These are phyloP conservation scores for Genyomyrus donnyi DNA, from an alignment of 2,113 vertebrate species.

Conservation along the genomic window DNA sequence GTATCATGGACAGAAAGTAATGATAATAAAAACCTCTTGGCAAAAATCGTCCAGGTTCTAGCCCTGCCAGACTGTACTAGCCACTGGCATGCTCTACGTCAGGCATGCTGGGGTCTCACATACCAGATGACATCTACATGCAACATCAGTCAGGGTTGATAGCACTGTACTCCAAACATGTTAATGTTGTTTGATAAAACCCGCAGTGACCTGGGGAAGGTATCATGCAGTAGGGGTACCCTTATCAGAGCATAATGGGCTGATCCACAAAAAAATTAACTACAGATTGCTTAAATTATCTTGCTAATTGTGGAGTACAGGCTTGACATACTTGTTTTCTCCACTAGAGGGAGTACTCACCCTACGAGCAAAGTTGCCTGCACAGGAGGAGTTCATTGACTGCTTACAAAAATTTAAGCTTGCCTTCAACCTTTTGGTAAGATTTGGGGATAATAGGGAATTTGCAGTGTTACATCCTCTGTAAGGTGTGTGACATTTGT, in stretches of 20 bases:
- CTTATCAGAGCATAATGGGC: not conserved
- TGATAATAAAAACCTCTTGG: not conserved
- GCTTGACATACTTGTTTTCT: not conserved
- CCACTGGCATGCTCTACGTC: not conserved
- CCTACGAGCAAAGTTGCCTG: slow-evolving; percentile 79
- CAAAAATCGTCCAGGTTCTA: not conserved
- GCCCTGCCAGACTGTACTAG: not conserved
- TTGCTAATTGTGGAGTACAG: not conserved
- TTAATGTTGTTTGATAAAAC: not conserved
- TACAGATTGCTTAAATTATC: not conserved
- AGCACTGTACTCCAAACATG: not conserved
- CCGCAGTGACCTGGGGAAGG: not conserved
- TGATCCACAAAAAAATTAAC: not conserved
- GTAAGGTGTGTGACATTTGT: not conserved
- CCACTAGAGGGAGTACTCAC: slow-evolving; percentile 90
- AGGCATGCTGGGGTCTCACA: not conserved
- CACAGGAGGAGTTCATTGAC: slow-evolving; percentile 83
- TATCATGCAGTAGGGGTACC: not conserved
- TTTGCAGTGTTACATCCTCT: not conserved
- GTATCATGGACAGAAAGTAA: not conserved
- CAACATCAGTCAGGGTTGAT: not conserved
- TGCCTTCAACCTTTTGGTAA: slow-evolving; percentile 92
- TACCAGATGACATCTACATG: not conserved
- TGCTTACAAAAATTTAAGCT: slow-evolving; percentile 97
- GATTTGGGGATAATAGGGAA: slow-evolving; percentile 23